Base-by-base conservation (phyloP, 1,140 invertebrate genomes). In the Lanistes nyassanus region DNA sequence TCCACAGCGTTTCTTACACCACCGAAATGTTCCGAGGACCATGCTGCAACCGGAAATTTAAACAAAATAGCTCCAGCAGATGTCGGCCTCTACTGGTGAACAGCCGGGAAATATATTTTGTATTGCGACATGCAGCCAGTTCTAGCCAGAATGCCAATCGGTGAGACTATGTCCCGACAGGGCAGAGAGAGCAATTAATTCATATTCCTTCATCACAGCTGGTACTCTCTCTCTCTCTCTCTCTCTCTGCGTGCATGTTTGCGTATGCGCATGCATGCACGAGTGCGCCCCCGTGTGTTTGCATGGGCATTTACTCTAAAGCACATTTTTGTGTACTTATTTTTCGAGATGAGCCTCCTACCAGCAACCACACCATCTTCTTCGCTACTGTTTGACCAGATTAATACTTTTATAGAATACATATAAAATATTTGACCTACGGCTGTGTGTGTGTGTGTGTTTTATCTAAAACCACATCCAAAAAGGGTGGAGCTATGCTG, bases 221-320 rank as follows among this genome's bases (percentile, higher is more conserved):
- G n/a, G 23, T 31, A n/a, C 58, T 67, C 36, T 42, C 6, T 42
- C 36, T 67, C 9, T 67, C 36, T 42, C 9, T 67, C 5, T 67
- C 29, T 42, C 36, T 42, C 1, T 42, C 36, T 19, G 65, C 29
- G 65, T 42, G 65, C 29, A 23, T 39, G 37, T 42, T 21, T 67
- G 65, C 51, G 65, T 67, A 42, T 42, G 65, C 51, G 65, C 51
- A 42, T 67, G 65, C 29, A 42, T 67, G 65, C 29, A 26, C 51
- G 65, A n/a, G 37, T 67, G 65, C 51, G 65, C 29, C 37, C 51
- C 37, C 51, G 65, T 67, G 37, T 42, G 37, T 67, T 11, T 67
- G 65, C 26, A 42, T 67, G 65, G 23, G 36, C 51, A 42, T 47
- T 36, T 66, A 36, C 39, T 29, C n/a, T 29, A 16, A 36, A 36